Evolutionary conservation across 1,140 invertebrate species (phyloP).

Genomic region (Chrysomallon squamiferum): DNA sequence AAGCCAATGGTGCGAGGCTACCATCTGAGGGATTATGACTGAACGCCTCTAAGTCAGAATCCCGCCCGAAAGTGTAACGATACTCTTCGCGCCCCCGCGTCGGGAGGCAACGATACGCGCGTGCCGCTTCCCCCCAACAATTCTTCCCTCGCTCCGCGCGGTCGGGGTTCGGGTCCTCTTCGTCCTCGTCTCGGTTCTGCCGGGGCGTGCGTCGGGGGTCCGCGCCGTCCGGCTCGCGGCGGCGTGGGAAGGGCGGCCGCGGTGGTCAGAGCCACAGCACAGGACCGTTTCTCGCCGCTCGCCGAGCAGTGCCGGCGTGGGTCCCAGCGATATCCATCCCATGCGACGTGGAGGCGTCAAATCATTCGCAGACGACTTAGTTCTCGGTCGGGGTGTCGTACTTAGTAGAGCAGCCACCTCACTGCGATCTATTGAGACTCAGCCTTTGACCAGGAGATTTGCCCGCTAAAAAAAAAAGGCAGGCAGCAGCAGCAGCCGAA

Average conservation of each 20-base stretch:
- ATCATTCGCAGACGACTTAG: constrained; percentile 67
- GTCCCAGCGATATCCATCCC: constrained; percentile 45
- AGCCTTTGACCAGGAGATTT: constrained; percentile 51
- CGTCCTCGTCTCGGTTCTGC: no score
- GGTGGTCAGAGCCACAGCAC: constrained; percentile 24
- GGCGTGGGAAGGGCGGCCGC: constrained; percentile 30
- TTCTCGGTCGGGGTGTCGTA: constrained; percentile 65
- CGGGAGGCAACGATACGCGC: constrained; percentile 50
- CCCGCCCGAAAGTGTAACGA: constrained; percentile 65
- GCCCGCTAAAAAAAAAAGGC: not conserved
- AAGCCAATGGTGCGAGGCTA: constrained; percentile 75
- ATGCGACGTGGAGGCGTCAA: constrained; percentile 60
- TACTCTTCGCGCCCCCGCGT: constrained; percentile 46
- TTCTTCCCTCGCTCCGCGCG: no score
- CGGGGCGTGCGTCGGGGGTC: not conserved
- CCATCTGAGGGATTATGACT: constrained; percentile 83
- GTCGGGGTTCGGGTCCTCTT: no score
- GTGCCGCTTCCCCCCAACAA: no score
- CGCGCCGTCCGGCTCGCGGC: not conserved
- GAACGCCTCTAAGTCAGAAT: constrained; percentile 76
- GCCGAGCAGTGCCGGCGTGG: constrained; percentile 12
- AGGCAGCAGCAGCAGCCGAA: not conserved
- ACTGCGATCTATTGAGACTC: constrained; percentile 68
- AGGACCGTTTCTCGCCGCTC: no score
- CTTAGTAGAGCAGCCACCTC: constrained; percentile 63